phyloP scores from a whole-genome alignment of 2,113 vertebrate genomes.

The Pygoscelis adeliae region DNA sequence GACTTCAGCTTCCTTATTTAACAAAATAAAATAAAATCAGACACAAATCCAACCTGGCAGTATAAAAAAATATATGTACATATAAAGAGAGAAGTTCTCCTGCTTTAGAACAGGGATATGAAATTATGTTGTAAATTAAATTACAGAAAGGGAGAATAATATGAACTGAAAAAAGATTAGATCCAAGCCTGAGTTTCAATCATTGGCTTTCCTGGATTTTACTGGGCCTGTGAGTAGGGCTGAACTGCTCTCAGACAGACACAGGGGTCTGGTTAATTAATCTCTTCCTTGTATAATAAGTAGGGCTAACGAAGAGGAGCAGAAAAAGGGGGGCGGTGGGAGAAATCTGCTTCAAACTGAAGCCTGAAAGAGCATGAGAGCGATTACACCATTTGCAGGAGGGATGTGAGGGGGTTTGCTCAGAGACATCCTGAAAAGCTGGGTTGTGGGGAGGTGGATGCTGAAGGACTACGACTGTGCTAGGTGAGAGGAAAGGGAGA shows the following conservation, averaged over 20 bases:
- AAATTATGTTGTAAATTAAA: slow-evolving; percentile 70
- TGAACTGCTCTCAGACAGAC: background rate
- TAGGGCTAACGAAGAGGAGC: background rate
- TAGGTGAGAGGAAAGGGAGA: background rate
- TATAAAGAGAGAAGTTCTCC: slow-evolving; percentile 56
- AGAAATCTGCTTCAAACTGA: background rate
- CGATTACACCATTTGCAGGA: background rate
- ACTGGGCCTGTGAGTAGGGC: background rate
- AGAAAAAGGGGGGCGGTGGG: background rate
- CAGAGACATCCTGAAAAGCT: background rate
- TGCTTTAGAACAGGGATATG: slow-evolving; percentile 62
- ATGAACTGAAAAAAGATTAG: slow-evolving; percentile 51
- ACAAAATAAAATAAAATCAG: slow-evolving; percentile 65
- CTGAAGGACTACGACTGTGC: background rate
- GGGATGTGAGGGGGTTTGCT: background rate
- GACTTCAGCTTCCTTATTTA: slow-evolving; percentile 53
- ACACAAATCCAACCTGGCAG: slow-evolving; percentile 52
- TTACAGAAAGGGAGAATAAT: slow-evolving; percentile 42
- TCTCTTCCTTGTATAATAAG: background rate
- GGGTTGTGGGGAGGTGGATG: background rate
- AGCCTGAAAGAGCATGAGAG: background rate
- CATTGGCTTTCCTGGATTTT: slow-evolving; percentile 24
- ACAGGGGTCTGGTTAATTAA: background rate
- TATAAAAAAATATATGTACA: slow-evolving; percentile 47
- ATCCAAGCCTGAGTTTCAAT: slow-evolving; percentile 35